Conservation (phyloP, 1,140 invertebrate species). For the Drosophila paulistorum region DNA sequence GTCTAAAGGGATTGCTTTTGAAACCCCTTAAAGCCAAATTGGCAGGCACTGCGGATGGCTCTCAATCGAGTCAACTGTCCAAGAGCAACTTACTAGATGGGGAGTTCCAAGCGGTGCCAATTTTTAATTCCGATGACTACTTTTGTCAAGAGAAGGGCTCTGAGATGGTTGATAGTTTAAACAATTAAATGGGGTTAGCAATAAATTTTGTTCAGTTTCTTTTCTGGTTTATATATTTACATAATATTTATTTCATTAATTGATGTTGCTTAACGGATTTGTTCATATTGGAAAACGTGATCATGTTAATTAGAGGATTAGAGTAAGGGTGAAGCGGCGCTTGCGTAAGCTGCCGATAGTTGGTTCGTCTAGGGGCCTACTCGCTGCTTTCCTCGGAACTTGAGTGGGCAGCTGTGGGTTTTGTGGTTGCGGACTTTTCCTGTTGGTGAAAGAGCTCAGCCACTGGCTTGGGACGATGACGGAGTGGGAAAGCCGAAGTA, state of each 20-base stretch:
- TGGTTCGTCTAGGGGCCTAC: constrained; percentile 7
- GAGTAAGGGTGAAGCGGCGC: constrained; percentile 6
- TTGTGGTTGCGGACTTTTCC: constrained; percentile 14
- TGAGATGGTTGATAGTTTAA: constrained; percentile 10
- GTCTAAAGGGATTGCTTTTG: constrained; percentile 69
- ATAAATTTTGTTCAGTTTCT: constrained; percentile 8
- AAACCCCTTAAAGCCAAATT: constrained; percentile 71
- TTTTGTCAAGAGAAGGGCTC: constrained; percentile 42
- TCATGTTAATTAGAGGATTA: constrained; percentile 3
- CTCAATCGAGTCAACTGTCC: not conserved
- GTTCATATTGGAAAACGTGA: not conserved
- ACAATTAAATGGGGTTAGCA: constrained; percentile 27
- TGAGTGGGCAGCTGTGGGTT: not conserved
- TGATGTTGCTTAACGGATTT: constrained; percentile 7
- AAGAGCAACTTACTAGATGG: constrained; percentile 60
- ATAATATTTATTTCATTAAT: constrained; percentile 19
- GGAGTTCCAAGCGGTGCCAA: constrained; percentile 59
- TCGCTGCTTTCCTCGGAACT: constrained; percentile 55
- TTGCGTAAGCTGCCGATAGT: not conserved
- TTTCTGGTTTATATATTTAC: constrained; percentile 8
- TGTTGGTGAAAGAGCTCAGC: constrained; percentile 53
- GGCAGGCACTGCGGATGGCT: constrained; percentile 27
- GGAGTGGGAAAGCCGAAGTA: constrained; percentile 28
- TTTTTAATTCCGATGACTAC: constrained; percentile 65
- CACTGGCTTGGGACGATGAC: constrained; percentile 60